Conservation (phyloP, 37 sponge, comb jelly and placozoan species). For the Spongia lamella region DNA sequence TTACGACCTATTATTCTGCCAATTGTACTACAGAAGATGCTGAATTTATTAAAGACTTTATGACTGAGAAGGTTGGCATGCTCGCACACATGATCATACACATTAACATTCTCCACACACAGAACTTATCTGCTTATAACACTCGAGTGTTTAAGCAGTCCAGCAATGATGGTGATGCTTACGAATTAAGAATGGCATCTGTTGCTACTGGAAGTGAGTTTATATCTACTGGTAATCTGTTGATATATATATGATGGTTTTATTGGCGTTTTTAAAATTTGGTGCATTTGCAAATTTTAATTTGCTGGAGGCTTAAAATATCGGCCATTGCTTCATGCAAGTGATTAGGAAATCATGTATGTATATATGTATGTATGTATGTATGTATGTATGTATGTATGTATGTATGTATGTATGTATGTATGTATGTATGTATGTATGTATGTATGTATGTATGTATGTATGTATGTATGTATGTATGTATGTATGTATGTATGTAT, state of each 20-base stretch:
- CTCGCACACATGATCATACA: not conserved
- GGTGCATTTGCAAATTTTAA: too few relatives aligned
- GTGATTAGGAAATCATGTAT: not conserved
- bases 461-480: too few relatives aligned
- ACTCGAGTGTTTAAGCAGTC: slow-evolving; percentile 84
- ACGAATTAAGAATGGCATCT: slow-evolving; percentile 82
- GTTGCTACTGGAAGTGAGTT: slow-evolving; percentile 43
- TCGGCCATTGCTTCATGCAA: not conserved
- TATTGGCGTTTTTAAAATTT: too few relatives aligned
- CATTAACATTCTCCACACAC: too few relatives aligned
- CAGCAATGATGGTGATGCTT: slow-evolving; percentile 29
- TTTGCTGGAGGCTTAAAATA: too few relatives aligned
- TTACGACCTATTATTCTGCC: slow-evolving; percentile 83
- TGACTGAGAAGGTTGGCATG: slow-evolving; percentile 67
- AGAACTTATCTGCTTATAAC: slow-evolving; percentile 82
- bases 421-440: too few relatives aligned
- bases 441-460: too few relatives aligned
- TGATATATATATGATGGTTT: too few relatives aligned
- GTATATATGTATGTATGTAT: slow-evolving; percentile 2
- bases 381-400: too few relatives aligned
- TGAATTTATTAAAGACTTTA: slow-evolving; percentile 80
- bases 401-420: too few relatives aligned
- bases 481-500: too few relatives aligned
- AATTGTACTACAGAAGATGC: slow-evolving; percentile 72
- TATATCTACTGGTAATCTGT: too few relatives aligned